phyloP scores from a whole-genome alignment of 2,113 vertebrate genomes.

The Perognathus longimembris region DNA sequence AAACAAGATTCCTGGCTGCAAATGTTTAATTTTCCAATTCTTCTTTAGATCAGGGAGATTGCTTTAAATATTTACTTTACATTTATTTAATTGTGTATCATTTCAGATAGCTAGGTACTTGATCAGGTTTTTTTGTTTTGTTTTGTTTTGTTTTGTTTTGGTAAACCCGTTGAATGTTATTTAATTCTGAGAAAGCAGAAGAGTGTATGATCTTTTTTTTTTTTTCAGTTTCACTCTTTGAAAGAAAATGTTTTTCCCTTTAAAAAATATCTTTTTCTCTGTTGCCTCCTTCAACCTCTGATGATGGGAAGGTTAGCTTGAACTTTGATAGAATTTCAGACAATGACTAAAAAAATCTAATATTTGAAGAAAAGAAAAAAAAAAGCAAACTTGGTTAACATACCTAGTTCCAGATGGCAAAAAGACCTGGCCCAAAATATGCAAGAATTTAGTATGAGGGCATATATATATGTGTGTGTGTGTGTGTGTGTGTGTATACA shows the following conservation, averaged over 20 bases:
- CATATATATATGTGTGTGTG: not conserved
- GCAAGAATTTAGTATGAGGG: slow-evolving; percentile 44
- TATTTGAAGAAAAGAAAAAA: slow-evolving; percentile 60
- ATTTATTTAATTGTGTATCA: slow-evolving; percentile 59
- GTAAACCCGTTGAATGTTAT: slow-evolving; percentile 13
- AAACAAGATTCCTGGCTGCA: slow-evolving; percentile 68
- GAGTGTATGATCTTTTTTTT: not conserved
- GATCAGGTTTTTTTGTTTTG: not conserved
- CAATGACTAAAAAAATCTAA: slow-evolving; percentile 60
- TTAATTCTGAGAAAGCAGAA: slow-evolving; percentile 32
- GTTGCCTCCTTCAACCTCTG: not conserved
- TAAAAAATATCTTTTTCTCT: slow-evolving; percentile 22
- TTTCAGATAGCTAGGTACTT: slow-evolving; percentile 48
- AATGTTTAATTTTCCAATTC: slow-evolving; percentile 64
- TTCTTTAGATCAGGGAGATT: slow-evolving; percentile 68
- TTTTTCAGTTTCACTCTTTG: slow-evolving; percentile 20
- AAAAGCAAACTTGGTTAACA: slow-evolving; percentile 46
- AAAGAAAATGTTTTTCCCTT: not conserved
- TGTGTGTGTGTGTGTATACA: too few species aligned
- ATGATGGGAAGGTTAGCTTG: slow-evolving; percentile 53
- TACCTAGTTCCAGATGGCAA: slow-evolving; percentile 70
- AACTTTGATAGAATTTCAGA: slow-evolving; percentile 54
- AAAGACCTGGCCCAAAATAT: slow-evolving; percentile 59
- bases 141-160: not conserved
- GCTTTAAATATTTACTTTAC: slow-evolving; percentile 67